A percentile compares a stretch with the other conserved stretches of the same genome.
These are phyloP conservation scores for Butorides virescens DNA, from an alignment of 2,113 vertebrate species.

Conservation along the genomic window DNA sequence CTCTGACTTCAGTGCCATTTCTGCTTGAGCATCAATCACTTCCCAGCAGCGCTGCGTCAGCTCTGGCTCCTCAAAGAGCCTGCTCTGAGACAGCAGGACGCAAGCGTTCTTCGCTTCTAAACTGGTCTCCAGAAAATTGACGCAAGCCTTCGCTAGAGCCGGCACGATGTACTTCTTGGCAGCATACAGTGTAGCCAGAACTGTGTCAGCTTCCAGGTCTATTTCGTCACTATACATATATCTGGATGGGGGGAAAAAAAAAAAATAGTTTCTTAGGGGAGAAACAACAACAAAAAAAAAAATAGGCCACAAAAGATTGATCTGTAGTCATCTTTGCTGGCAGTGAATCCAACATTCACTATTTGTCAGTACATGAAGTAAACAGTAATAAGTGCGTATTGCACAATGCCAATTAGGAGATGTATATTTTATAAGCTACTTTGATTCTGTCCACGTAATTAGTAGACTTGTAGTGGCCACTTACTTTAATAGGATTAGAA, in stretches of 20 bases:
- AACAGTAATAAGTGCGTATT: not conserved
- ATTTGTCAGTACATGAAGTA: constrained; percentile 39
- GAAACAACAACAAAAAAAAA: not conserved
- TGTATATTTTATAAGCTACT: constrained; percentile 66
- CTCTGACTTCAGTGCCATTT: constrained; percentile 90
- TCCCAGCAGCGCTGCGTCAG: constrained; percentile 96
- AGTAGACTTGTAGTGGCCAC: constrained; percentile 67
- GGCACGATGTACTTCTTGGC: constrained; percentile 99
- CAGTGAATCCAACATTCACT: not conserved
- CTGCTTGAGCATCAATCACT: constrained; percentile 96
- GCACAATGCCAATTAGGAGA: constrained; percentile 30
- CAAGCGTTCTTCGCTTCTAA: constrained; percentile 95
- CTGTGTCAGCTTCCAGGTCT: constrained; percentile 94
- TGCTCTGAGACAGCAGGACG: constrained; percentile 94
- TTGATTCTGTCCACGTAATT: constrained; percentile 52
- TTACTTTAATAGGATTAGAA: constrained; percentile 97
- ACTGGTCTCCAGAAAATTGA: constrained; percentile 94
- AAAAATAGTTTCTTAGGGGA: not conserved
- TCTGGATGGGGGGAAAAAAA: constrained; percentile 62
- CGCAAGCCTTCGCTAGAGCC: constrained; percentile 91
- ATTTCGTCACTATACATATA: constrained; percentile 98
- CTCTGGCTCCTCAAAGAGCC: constrained; percentile 96
- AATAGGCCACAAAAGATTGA: not conserved
- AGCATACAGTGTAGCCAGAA: constrained; percentile 93
- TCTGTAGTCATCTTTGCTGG: not conserved